Evolutionary conservation across 1,140 invertebrate species (phyloP), one percentile per base, ranked within the genome.

Genomic region (Mactra quadrangularis): DNA sequence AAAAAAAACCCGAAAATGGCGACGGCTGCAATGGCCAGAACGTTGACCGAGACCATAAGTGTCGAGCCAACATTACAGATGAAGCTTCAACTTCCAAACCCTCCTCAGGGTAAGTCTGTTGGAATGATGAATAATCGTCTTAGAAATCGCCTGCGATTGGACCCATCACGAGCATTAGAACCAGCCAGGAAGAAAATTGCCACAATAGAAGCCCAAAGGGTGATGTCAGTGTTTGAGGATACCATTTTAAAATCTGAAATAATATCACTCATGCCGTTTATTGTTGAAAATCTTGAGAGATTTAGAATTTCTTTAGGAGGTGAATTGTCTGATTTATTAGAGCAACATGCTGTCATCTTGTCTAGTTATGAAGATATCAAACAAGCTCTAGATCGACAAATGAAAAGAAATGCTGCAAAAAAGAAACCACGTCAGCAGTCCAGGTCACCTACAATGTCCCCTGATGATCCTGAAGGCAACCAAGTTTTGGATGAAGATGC

Each of bases 211-310:
- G 86, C 92, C 0, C 92, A 93, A 60, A 81, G 92, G 52, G 87
- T 93, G 11, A 92, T 93, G 92, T 86, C 89, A n/a, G 92, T 93
- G 6, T 90, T 92, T 86, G 90, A 91, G 31, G 91, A 93, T 41
- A 89, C 89, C 9, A 91, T 92, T 29, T 84, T 83, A 52, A 87
- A 89, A 79, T 85, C 83, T 22, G 90, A 92, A 75, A 85, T 93
- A 15, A 84, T 93, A 9, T 86, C 88, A 1, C 59, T 89, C n/a
- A 70, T 93, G 17, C 92, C 92, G 1, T 89, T 78, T 52, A 86
- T 93, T 35, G 71, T 92, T 22, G 70, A 90, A 41, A 91, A 92
- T 76, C 35, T 92, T 4, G 90, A 91, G 29, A 55, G 90, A 35
- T 93, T 91, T 64, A 62, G 87, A 22, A 83, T 90, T 0, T 85